Conservation (phyloP, 2,888 invertebrate genomes). For the Phaonia tiefii region DNA sequence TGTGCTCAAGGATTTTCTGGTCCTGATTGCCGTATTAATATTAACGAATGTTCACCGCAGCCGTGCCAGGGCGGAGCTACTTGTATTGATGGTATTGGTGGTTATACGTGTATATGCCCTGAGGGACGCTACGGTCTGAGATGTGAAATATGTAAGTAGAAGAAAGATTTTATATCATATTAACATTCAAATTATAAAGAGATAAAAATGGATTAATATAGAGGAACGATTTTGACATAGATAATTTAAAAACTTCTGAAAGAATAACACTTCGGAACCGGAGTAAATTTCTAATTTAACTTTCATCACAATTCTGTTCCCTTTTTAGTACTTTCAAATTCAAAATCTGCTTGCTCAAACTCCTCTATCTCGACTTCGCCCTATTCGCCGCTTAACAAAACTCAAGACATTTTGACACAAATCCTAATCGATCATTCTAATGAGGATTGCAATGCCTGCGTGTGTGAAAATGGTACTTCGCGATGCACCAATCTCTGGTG, state of each 20-base stretch:
- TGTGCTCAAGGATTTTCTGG: slow-evolving; percentile 92
- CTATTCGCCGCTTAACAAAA: slow-evolving; percentile 75
- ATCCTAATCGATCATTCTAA: slow-evolving; percentile 73
- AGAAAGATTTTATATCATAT: neutral
- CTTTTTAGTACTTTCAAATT: slow-evolving; percentile 78
- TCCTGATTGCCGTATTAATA: slow-evolving; percentile 89
- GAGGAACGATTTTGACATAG: no score
- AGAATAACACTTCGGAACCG: no score
- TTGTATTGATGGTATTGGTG: slow-evolving; percentile 89
- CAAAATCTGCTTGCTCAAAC: slow-evolving; percentile 79
- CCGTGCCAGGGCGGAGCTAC: slow-evolving; percentile 89
- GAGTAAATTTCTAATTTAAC: no score
- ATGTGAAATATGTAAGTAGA: slow-evolving; percentile 86
- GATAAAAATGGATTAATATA: no score
- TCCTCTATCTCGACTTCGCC: slow-evolving; percentile 77
- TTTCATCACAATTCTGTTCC: no score
- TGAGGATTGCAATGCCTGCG: slow-evolving; percentile 91
- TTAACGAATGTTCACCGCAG: slow-evolving; percentile 90
- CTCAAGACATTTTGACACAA: slow-evolving; percentile 69
- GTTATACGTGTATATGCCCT: slow-evolving; percentile 88
- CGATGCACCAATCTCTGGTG: slow-evolving; percentile 94
- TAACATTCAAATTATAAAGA: no score
- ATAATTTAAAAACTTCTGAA: no score
- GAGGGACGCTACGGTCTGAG: slow-evolving; percentile 85
- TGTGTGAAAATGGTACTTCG: slow-evolving; percentile 88